Percentiles rank a stretch among this genome's conserved stretches.
These are phyloP conservation scores for Pararge aegeria DNA, from an alignment of 1,140 invertebrate species.

Conservation along the genomic window DNA sequence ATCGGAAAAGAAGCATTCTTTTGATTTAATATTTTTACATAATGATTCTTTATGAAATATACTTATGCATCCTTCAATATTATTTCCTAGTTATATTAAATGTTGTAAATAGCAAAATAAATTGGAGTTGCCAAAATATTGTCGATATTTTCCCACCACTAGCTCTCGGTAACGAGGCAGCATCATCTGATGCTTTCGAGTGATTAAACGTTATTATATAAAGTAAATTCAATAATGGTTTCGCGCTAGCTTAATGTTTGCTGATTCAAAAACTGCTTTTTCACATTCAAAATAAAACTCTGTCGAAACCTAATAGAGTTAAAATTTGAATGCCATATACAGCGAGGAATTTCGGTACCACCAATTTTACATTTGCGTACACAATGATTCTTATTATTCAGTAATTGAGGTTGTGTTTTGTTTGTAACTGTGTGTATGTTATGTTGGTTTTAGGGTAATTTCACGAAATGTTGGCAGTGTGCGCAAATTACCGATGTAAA, in stretches of 20 bases:
- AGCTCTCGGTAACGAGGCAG: slow-evolving; percentile 58
- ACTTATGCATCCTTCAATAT: no score
- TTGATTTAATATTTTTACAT: no score
- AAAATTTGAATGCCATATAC: slow-evolving; percentile 30
- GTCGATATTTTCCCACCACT: slow-evolving; percentile 38
- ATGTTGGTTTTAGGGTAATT: slow-evolving; percentile 24
- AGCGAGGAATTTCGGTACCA: slow-evolving; percentile 21
- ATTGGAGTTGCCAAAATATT: no score
- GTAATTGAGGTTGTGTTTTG: slow-evolving; percentile 6
- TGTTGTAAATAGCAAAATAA: no score
- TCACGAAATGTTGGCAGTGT: slow-evolving; percentile 52
- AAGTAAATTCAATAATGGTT: slow-evolving; percentile 79
- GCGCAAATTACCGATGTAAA: slow-evolving; percentile 66
- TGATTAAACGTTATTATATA: slow-evolving; percentile 79
- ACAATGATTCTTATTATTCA: not conserved
- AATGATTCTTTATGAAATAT: no score
- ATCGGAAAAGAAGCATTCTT: no score
- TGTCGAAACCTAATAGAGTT: slow-evolving; percentile 29
- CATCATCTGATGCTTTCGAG: slow-evolving; percentile 67
- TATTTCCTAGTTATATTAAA: no score
- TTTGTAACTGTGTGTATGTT: slow-evolving; percentile 8
- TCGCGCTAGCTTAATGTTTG: slow-evolving; percentile 66
- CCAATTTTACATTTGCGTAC: slow-evolving; percentile 7
- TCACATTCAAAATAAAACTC: slow-evolving; percentile 23
- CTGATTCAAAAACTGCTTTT: slow-evolving; percentile 40